A percentile compares a stretch with the other conserved stretches of the same genome.
phyloP scores from a whole-genome alignment of 2,888 invertebrate genomes.

The Eupeodes latifasciatus region DNA sequence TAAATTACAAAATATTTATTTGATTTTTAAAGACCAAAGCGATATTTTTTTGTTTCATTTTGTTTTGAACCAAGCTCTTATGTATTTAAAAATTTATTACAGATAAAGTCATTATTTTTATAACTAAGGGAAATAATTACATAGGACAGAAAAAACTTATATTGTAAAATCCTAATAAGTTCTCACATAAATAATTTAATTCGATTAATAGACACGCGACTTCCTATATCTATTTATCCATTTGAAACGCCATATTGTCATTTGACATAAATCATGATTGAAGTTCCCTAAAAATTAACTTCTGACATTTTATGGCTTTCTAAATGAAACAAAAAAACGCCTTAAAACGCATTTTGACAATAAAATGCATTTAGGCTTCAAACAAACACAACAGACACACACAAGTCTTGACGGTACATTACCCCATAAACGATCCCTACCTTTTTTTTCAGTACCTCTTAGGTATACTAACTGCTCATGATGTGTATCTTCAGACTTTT shows the following conservation, averaged over 20 bases:
- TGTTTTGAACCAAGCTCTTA: too few species aligned
- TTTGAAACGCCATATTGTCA: neutral
- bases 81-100: too few species aligned
- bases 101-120: too few species aligned
- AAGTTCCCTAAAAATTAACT: constrained; percentile 15
- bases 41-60: too few species aligned
- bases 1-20: too few species aligned
- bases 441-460: neutral
- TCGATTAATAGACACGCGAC: constrained; percentile 13
- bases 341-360: neutral
- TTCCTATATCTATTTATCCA: neutral
- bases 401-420: constrained; percentile 20
- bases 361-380: constrained; percentile 30
- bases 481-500: constrained; percentile 18
- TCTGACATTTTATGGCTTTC: constrained; percentile 47
- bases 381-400: neutral
- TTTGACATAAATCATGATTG: constrained; percentile 12
- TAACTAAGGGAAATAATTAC: too few species aligned
- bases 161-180: too few species aligned
- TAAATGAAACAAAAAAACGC: neutral
- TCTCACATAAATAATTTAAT: neutral
- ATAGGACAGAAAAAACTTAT: too few species aligned
- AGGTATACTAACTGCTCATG: neutral
- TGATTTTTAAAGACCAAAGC: too few species aligned
- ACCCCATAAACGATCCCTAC: constrained; percentile 4